A percentile compares a stretch with the other conserved stretches of the same genome.
Conservation (phyloP, 2,888 invertebrate species). For the Caenorhabditis zanzibari region DNA sequence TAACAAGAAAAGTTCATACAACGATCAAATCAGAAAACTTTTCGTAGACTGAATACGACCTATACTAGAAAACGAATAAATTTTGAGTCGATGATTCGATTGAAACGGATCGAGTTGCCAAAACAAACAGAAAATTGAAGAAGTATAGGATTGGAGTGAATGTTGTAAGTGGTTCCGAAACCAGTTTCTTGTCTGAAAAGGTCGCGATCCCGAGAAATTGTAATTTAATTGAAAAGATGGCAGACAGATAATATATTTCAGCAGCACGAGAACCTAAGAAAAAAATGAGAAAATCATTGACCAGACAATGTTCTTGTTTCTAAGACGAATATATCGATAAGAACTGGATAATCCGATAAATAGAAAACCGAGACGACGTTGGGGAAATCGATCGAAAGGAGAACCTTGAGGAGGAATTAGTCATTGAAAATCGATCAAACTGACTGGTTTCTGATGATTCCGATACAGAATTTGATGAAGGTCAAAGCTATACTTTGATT, state of each 20-base stretch:
- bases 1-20: not conserved
- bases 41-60: not conserved
- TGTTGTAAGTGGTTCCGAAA: constrained; percentile 24
- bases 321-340: constrained; percentile 19
- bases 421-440: constrained; percentile 45
- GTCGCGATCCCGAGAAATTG: too few species aligned
- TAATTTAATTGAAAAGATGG: not conserved
- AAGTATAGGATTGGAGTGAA: constrained; percentile 8
- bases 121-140: constrained; percentile 36
- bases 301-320: constrained; percentile 23
- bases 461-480: constrained; percentile 28
- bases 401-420: constrained; percentile 43
- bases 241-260: not conserved
- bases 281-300: not conserved
- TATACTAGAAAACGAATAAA: not conserved
- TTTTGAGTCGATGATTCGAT: constrained; percentile 12
- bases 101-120: constrained; percentile 39
- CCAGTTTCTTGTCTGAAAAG: constrained; percentile 27
- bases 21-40: not conserved
- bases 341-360: constrained; percentile 40
- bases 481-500: constrained; percentile 27
- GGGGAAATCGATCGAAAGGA: constrained; percentile 33
- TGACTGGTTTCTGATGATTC: constrained; percentile 42
- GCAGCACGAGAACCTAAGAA: not conserved
- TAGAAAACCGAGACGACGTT: not conserved